These are phyloP conservation scores for Epinephelus lanceolatus DNA, from an alignment of 2,113 vertebrate genomes.

Conservation along the genomic window DNA sequence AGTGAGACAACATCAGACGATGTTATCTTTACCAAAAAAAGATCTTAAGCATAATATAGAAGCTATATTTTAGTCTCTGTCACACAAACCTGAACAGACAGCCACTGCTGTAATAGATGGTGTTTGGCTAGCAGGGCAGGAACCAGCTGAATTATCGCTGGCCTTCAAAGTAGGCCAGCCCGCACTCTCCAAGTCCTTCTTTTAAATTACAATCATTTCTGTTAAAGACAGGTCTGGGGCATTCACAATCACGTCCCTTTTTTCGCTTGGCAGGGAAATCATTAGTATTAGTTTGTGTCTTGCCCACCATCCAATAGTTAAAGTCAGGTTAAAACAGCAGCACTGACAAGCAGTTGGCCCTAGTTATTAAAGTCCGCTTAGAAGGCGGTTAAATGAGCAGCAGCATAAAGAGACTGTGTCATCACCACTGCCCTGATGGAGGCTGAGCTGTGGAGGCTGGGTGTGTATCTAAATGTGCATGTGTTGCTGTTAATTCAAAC, in stretches of 20 bases:
- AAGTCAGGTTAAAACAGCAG: slow-evolving; percentile 38
- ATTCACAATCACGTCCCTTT: slow-evolving; percentile 37
- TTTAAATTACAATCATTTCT: slow-evolving; percentile 64
- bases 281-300: slow-evolving; percentile 54
- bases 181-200: slow-evolving; percentile 35
- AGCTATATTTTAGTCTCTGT: neutral
- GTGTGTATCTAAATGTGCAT: slow-evolving; percentile 42
- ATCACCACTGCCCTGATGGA: slow-evolving; percentile 43
- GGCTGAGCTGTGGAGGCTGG: slow-evolving; percentile 26
- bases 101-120: slow-evolving; percentile 25
- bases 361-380: slow-evolving; percentile 64
- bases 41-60: neutral
- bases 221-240: slow-evolving; percentile 51
- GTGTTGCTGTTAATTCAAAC: slow-evolving; percentile 37
- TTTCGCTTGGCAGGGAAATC: slow-evolving; percentile 50
- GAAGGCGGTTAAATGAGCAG: slow-evolving; percentile 64
- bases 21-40: neutral
- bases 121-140: slow-evolving; percentile 36
- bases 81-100: slow-evolving; percentile 36
- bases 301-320: slow-evolving; percentile 42
- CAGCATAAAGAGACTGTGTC: slow-evolving; percentile 61
- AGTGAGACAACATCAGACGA: slow-evolving; percentile 1
- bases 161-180: slow-evolving; percentile 49
- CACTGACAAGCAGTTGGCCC: slow-evolving; percentile 57
- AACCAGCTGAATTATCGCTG: slow-evolving; percentile 49